Conservation (phyloP, 1,140 invertebrate species). For the Brachionus koreanus region DNA sequence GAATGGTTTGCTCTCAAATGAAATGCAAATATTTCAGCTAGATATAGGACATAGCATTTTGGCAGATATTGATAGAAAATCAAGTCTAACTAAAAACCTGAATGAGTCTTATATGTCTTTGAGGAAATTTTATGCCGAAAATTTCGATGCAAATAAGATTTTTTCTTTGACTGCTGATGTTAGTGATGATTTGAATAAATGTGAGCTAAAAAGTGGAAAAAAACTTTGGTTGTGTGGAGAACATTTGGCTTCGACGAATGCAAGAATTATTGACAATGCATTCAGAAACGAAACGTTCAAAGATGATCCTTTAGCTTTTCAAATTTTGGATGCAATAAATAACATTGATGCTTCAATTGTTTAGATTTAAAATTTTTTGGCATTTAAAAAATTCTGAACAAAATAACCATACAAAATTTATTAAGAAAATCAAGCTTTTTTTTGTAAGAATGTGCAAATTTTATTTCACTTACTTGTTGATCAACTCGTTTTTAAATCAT, state of each 20-base stretch:
- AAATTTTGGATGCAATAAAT: background rate
- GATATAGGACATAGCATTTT: background rate
- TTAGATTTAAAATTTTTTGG: background rate
- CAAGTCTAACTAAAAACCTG: background rate
- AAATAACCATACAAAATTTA: no score
- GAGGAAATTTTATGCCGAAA: slow-evolving; percentile 4
- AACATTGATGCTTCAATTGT: background rate
- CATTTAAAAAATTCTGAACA: no score
- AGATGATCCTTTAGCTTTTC: background rate
- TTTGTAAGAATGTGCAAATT: no score
- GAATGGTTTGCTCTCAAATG: background rate
- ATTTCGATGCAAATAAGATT: background rate
- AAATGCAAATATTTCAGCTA: slow-evolving; percentile 15
- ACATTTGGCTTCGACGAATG: slow-evolving; percentile 49
- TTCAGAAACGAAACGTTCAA: background rate
- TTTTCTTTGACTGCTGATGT: background rate
- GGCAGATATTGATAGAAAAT: slow-evolving; percentile 28
- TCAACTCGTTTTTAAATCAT: no score
- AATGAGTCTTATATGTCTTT: background rate
- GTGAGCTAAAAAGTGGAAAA: slow-evolving; percentile 55
- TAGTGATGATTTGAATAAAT: slow-evolving; percentile 43
- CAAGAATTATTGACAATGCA: background rate
- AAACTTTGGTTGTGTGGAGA: slow-evolving; percentile 53
- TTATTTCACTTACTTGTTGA: no score
- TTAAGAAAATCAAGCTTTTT: no score